Conservation (phyloP, 2,797 vertebrate species). For the Falco novaeseelandiae region DNA sequence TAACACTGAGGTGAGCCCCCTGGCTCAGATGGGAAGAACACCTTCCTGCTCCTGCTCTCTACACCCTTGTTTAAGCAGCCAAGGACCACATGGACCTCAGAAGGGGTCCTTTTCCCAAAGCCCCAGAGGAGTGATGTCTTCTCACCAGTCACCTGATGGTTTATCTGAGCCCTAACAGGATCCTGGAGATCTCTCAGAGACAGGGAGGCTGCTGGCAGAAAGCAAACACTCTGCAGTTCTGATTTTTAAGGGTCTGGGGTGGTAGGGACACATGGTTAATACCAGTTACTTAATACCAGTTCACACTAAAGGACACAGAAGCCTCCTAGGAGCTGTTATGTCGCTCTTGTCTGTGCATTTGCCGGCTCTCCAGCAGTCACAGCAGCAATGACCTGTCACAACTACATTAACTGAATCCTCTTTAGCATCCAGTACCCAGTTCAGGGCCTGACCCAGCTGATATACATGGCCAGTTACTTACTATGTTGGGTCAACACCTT, state of each 20-base stretch:
- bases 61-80: neutral
- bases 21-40: neutral
- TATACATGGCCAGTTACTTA: neutral
- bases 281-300: neutral
- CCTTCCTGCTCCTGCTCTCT: neutral
- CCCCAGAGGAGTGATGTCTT: neutral
- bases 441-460: neutral
- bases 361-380: neutral
- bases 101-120: neutral
- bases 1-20: neutral
- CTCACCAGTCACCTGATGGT: fast-evolving
- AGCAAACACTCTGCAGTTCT: neutral
- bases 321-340: neutral
- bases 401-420: neutral
- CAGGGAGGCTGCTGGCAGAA: neutral
- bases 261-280: neutral
- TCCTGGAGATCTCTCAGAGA: neutral
- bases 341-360: neutral
- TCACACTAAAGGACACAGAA: neutral
- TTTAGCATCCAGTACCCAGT: neutral
- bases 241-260: neutral
- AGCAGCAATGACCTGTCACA: neutral
- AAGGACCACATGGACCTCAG: neutral
- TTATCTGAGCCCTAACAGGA: neutral
- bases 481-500: neutral